Evolutionary conservation across 2,888 invertebrate species (phyloP), one percentile per base, ranked within the genome.

Genomic region (Actias luna): DNA sequence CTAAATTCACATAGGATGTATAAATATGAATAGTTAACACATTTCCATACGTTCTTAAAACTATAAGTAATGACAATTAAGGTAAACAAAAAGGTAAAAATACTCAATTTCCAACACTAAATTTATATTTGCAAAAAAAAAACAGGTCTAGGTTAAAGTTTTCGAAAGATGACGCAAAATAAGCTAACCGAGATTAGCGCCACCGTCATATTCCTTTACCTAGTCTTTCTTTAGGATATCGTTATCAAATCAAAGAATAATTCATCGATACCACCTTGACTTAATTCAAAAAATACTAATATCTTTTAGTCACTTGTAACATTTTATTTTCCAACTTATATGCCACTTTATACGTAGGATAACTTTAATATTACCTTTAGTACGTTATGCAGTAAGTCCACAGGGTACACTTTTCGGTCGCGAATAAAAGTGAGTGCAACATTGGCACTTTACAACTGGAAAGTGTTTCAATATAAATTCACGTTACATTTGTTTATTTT

Each of bases 351-450:
- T 62, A 62, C 63, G 59, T 64, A 36, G 42, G 58, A 66, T 68
- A 66, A 67, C 69, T 72, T 75, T 65, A 69, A 69, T 1, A 71
- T 68, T 72, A 67, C 64, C 52, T 63, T 35, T 42, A 52, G 61
- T 66, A 69, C 64, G 66, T 65, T 67, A 67, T 62, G 62, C 39
- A 66, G 64, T 60, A 67, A 64, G 62, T 64, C 69, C 60, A 52
- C 67, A 58, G 69, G 64, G 67, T 69, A 64, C 66, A 75, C 68
- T 73, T 70, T 73, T 70, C 74, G 63, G 58, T 64, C 63, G 63
- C 59, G 63, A 66, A 68, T 69, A 65, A 73, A 75, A 74, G 69
- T 70, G 64, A 72, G 71, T 75, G 60, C 62, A 70, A 70, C 69
- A 60, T 67, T 66, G 61, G 61, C 64, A 66, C 66, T 69, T 65